Conservation (phyloP, 1,140 invertebrate genomes). For the Trialeurodes vaporariorum region DNA sequence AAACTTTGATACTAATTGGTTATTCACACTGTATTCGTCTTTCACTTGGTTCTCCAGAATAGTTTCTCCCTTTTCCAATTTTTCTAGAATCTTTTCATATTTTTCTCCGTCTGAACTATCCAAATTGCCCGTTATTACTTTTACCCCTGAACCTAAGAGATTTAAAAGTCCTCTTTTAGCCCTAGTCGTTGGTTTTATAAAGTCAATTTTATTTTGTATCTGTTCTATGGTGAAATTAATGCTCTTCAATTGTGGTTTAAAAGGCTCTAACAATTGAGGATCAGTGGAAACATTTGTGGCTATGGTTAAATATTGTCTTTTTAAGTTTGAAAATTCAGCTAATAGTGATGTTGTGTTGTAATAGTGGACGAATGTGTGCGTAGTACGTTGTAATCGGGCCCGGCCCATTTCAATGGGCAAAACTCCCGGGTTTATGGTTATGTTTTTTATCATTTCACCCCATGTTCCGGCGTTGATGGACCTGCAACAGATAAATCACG, state of each 20-base stretch:
- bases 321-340: not conserved
- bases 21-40: not conserved
- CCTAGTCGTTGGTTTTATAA: not conserved
- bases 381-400: conserved; percentile 1
- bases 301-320: too few relatives aligned
- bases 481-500: too few relatives aligned
- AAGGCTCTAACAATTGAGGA: too few relatives aligned
- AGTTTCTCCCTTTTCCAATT: not conserved
- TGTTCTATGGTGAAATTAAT: too few relatives aligned
- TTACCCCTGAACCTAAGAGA: conserved; percentile 1
- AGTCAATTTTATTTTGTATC: too few relatives aligned
- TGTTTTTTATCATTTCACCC: not conserved
- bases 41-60: not conserved
- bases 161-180: not conserved
- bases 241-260: too few relatives aligned
- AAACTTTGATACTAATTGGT: not conserved
- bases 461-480: not conserved
- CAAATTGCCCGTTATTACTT: conserved; percentile 7
- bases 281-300: too few relatives aligned
- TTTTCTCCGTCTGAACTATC: not conserved
- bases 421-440: conserved; percentile 2
- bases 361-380: conserved; percentile 2
- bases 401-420: not conserved
- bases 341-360: not conserved
- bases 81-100: not conserved